Conservation (phyloP, 2,113 vertebrate genomes). For the Oenanthe oenanthe region DNA sequence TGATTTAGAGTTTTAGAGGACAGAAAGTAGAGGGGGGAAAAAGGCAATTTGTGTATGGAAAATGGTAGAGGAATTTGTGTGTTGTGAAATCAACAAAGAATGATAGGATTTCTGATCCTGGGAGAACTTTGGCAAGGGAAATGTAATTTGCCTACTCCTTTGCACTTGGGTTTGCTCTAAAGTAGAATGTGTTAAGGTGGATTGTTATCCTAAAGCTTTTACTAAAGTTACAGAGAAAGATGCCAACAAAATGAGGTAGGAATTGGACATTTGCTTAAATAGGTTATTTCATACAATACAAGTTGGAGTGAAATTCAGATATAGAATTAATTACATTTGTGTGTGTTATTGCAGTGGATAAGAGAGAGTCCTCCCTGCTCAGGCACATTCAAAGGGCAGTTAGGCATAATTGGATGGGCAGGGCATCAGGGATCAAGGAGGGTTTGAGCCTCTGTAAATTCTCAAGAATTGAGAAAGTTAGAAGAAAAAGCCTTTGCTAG, state of each 20-base stretch:
- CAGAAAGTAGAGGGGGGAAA: neutral
- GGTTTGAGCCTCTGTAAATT: neutral
- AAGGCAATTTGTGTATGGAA: neutral
- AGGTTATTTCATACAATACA: neutral
- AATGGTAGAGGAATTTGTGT: neutral
- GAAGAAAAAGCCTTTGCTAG: neutral
- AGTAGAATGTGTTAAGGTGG: neutral
- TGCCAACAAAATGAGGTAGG: neutral
- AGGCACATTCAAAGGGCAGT: neutral
- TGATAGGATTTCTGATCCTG: neutral
- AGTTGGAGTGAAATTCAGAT: neutral
- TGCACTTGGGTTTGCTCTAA: neutral
- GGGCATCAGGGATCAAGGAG: neutral
- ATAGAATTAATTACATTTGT: neutral
- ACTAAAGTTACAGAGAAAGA: neutral
- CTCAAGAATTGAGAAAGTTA: neutral
- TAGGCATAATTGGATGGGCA: neutral
- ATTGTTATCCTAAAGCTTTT: neutral
- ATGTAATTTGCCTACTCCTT: neutral
- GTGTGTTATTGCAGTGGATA: neutral
- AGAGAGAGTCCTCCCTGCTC: neutral
- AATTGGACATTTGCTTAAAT: neutral
- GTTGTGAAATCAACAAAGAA: neutral
- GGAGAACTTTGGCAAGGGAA: neutral
- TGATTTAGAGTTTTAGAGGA: neutral